These are phyloP conservation scores for Oncorhynchus keta DNA, from an alignment of 2,113 vertebrate genomes.

Conservation along the genomic window DNA sequence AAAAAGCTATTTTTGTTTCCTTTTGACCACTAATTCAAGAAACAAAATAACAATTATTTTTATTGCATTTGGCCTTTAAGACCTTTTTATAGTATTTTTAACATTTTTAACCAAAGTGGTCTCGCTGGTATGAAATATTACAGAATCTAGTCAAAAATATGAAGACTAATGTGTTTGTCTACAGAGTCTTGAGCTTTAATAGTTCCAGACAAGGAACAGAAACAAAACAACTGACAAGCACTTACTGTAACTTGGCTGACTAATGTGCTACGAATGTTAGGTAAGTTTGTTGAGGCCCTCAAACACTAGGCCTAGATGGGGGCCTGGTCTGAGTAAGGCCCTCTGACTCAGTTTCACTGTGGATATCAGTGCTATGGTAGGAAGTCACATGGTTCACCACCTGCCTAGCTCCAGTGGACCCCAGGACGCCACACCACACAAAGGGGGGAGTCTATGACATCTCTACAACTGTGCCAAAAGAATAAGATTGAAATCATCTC, in stretches of 20 bases:
- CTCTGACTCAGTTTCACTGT: constrained; percentile 15
- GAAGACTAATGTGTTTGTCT: background rate
- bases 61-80: background rate
- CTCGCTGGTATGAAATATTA: too few species aligned
- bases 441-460: background rate
- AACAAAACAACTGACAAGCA: background rate
- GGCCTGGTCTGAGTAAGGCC: constrained; percentile 34
- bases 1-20: too few species aligned
- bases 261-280: constrained; percentile 56
- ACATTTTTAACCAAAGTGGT: too few species aligned
- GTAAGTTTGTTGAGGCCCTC: constrained; percentile 30
- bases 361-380: constrained; percentile 18
- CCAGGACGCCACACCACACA: background rate
- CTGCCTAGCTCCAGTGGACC: constrained; percentile 19
- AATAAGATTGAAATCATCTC: constrained; percentile 15
- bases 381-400: constrained; percentile 51
- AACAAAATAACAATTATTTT: background rate
- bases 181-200: background rate
- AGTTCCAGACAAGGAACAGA: too few species aligned
- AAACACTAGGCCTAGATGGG: constrained; percentile 38
- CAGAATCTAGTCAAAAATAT: too few species aligned
- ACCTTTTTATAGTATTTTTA: too few species aligned
- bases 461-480: constrained; percentile 22
- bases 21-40: too few species aligned
- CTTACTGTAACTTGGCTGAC: constrained; percentile 41